A percentile compares a stretch with the other conserved stretches of the same genome.
phyloP scores from a whole-genome alignment of 2,113 vertebrate genomes.

The Sterrhoptilus dennistouni region DNA sequence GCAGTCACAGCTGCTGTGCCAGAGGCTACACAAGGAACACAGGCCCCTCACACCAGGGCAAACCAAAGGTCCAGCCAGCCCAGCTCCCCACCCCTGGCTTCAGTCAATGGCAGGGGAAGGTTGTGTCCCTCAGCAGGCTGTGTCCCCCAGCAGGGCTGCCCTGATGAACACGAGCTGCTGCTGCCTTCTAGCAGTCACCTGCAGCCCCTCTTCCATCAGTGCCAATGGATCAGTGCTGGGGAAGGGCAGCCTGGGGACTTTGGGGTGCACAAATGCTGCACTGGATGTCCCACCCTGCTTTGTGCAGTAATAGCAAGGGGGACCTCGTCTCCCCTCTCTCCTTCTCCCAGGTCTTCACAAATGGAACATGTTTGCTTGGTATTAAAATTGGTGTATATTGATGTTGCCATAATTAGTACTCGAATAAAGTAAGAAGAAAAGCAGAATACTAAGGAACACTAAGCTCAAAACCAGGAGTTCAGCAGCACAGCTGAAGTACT shows the following conservation, averaged over 20 bases:
- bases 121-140: neutral
- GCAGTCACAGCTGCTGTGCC: neutral
- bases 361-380: neutral
- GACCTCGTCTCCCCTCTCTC: neutral
- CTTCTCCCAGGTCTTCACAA: neutral
- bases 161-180: neutral
- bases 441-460: neutral
- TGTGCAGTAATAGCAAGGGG: neutral
- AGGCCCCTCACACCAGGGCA: neutral
- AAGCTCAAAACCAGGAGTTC: neutral
- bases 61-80: neutral
- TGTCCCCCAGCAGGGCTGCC: neutral
- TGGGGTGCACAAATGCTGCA: accelerated
- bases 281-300: neutral
- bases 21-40: neutral
- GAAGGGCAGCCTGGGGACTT: neutral
- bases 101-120: neutral
- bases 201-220: accelerated
- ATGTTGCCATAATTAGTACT: neutral
- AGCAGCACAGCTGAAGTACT: constrained; percentile 1
- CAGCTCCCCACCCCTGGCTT: neutral
- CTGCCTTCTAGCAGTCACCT: neutral
- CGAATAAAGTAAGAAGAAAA: neutral
- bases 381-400: neutral
- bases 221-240: accelerated